Conservation (phyloP, 2,797 vertebrate species). For the Danionella dracula region DNA sequence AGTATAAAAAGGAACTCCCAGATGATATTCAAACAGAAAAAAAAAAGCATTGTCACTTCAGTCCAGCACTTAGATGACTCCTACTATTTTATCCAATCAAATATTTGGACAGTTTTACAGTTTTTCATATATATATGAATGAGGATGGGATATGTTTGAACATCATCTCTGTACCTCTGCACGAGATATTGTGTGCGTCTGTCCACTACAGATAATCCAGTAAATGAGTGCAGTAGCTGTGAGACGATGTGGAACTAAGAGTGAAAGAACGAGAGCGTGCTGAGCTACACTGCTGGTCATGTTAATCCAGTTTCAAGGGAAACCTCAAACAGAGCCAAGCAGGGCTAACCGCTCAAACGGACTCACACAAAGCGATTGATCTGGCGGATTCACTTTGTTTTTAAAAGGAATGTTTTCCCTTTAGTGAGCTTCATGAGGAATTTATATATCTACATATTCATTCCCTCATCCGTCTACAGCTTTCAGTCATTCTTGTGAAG, state of each 20-base stretch:
- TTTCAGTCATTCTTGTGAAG: too few species aligned
- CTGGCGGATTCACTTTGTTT: conserved; percentile 17
- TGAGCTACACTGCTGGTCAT: conserved; percentile 31
- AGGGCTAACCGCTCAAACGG: conserved; percentile 15
- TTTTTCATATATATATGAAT: too few species aligned
- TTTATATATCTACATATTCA: not conserved
- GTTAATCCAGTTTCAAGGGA: conserved; percentile 40
- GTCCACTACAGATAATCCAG: conserved; percentile 45
- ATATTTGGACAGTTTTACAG: too few species aligned
- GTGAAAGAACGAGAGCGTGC: not conserved
- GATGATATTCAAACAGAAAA: too few species aligned
- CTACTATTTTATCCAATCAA: too few species aligned
- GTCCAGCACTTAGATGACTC: too few species aligned
- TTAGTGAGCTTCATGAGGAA: not conserved
- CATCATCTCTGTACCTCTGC: too few species aligned
- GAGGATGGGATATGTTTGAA: too few species aligned
- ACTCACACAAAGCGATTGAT: conserved; percentile 21
- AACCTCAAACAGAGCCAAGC: conserved; percentile 33
- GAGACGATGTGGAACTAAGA: not conserved
- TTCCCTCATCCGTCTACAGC: too few species aligned
- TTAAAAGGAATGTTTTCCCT: not conserved
- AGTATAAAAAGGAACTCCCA: too few species aligned
- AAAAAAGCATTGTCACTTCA: too few species aligned
- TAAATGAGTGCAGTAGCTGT: conserved; percentile 44
- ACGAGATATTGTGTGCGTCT: not conserved